Percentiles rank a stretch among this genome's conserved stretches.
These are phyloP conservation scores for Pogonus chalceus DNA, from an alignment of 1,140 invertebrate genomes.

Conservation along the genomic window DNA sequence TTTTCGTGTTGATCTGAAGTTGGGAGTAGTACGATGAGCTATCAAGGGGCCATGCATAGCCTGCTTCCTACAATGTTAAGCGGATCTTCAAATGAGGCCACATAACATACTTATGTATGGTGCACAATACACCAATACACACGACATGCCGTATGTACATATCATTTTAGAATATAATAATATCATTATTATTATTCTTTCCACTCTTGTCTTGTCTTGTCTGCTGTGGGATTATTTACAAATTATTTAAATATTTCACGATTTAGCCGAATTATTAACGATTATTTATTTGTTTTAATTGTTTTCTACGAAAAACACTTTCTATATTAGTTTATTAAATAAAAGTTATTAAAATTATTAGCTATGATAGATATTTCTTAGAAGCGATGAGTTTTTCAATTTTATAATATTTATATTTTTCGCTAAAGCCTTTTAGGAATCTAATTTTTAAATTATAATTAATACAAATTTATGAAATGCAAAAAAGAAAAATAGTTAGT, in stretches of 20 bases:
- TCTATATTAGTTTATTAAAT: no score
- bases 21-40: background rate
- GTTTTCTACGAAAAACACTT: no score
- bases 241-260: background rate
- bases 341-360: no score
- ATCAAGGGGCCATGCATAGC: background rate
- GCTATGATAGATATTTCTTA: no score
- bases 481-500: no score
- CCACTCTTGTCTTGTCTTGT: background rate
- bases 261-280: background rate
- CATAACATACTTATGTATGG: no score
- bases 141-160: background rate
- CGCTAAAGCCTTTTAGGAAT: no score
- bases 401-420: no score
- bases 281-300: no score
- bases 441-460: no score
- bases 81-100: slow-evolving; percentile 26
- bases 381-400: no score
- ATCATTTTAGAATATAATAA: background rate
- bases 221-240: background rate
- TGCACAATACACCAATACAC: background rate
- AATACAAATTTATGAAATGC: no score
- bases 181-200: background rate
- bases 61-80: slow-evolving; percentile 29
- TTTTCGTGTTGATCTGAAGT: background rate